phyloP scores from a whole-genome alignment of 1,140 invertebrate species.

The Euura lappo region DNA sequence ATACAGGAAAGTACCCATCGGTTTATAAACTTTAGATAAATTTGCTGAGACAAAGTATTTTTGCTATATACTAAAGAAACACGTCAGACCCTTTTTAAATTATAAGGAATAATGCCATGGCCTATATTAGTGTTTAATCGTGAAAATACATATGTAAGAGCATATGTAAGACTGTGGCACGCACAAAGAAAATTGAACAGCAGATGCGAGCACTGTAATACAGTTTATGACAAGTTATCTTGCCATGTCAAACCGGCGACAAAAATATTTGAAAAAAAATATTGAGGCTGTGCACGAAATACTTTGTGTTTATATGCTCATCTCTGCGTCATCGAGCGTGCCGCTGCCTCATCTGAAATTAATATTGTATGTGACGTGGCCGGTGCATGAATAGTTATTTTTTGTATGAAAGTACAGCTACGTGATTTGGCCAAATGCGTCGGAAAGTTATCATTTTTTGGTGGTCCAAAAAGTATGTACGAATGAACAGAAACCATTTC shows the following conservation, averaged over 20 bases:
- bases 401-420: neutral
- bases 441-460: neutral
- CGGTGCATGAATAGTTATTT: neutral
- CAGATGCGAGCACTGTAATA: too few species aligned
- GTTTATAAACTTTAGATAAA: neutral
- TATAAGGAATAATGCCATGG: conserved; percentile 41
- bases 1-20: neutral
- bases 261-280: conserved; percentile 24
- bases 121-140: conserved; percentile 46
- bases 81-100: conserved; percentile 35
- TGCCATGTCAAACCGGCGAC: conserved; percentile 24
- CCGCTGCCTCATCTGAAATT: neutral
- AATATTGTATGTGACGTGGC: conserved; percentile 1
- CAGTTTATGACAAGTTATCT: neutral
- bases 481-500: neutral
- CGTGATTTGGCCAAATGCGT: neutral
- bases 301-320: neutral
- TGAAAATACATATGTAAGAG: conserved; percentile 21
- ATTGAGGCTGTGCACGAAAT: conserved; percentile 13
- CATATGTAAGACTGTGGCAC: too few species aligned
- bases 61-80: neutral
- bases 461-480: conserved; percentile 1
- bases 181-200: conserved; percentile 19
- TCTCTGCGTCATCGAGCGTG: neutral
- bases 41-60: neutral